Conservation (phyloP, 64 coral and sea anemone species). For the Montipora cactus region DNA sequence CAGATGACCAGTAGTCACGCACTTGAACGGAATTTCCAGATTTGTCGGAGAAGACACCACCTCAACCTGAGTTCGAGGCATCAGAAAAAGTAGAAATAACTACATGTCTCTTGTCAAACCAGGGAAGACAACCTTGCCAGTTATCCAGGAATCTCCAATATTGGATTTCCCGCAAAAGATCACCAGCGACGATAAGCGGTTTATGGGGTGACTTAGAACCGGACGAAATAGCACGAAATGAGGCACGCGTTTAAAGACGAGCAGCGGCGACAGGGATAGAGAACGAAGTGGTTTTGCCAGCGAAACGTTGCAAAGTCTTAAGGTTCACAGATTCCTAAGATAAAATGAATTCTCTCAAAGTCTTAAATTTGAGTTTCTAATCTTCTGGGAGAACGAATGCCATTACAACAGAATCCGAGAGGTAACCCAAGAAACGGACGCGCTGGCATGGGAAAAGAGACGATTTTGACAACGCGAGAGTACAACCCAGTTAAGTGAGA, state of each 20-base stretch:
- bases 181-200: background rate
- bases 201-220: background rate
- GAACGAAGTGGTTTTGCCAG: constrained; percentile 66
- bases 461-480: constrained; percentile 21
- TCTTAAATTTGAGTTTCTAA: constrained; percentile 31
- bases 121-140: constrained; percentile 50
- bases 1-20: constrained; percentile 51
- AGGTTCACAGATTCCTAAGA: background rate
- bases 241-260: constrained; percentile 34
- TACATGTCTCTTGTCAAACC: constrained; percentile 35
- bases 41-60: background rate
- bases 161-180: constrained; percentile 9
- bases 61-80: constrained; percentile 43
- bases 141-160: constrained; percentile 60
- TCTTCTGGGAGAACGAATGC: constrained; percentile 53
- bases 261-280: constrained; percentile 45
- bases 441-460: constrained; percentile 6
- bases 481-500: constrained; percentile 39
- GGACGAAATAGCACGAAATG: constrained; percentile 29
- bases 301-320: constrained; percentile 36
- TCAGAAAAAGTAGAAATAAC: constrained; percentile 22
- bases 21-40: background rate
- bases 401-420: background rate
- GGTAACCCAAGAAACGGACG: constrained; percentile 48
- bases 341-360: too few relatives aligned